These are phyloP conservation scores for Tychaedon coryphoeus DNA, from an alignment of 2,113 vertebrate species.

Conservation along the genomic window DNA sequence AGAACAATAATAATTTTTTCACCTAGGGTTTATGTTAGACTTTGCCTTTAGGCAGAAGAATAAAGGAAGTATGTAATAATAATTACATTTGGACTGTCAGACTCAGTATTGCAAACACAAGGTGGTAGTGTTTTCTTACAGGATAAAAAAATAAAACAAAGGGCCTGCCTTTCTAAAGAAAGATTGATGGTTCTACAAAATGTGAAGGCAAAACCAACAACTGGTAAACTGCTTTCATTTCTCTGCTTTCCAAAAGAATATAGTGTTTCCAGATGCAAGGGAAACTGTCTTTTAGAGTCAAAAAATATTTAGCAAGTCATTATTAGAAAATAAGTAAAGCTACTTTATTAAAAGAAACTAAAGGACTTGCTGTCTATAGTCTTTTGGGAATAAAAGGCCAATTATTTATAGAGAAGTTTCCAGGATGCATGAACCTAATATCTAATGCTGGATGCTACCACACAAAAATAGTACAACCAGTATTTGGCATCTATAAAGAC, in stretches of 20 bases:
- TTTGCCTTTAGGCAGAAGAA: not conserved
- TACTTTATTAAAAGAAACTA: not conserved
- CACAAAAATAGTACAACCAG: not conserved
- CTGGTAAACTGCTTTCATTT: not conserved
- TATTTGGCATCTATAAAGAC: not conserved
- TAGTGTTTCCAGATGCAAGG: not conserved
- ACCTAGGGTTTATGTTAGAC: not conserved
- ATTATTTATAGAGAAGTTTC: slow-evolving; percentile 34
- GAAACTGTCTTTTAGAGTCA: not conserved
- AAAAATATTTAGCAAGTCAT: not conserved
- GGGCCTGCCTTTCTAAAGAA: not conserved
- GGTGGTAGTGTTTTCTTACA: slow-evolving; percentile 58
- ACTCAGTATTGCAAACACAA: slow-evolving; percentile 33
- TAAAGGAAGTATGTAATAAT: not conserved
- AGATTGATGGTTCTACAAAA: not conserved
- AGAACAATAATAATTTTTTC: not conserved
- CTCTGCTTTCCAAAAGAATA: not conserved
- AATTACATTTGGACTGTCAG: not conserved
- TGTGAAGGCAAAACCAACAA: not conserved
- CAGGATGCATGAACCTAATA: not conserved
- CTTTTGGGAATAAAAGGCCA: not conserved
- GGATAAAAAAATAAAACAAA: slow-evolving; percentile 22
- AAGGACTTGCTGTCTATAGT: not conserved
- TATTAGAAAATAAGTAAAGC: not conserved
- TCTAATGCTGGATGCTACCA: not conserved